These are phyloP conservation scores for Oreortyx pictus DNA, from an alignment of 2,797 vertebrate species.

Conservation along the genomic window DNA sequence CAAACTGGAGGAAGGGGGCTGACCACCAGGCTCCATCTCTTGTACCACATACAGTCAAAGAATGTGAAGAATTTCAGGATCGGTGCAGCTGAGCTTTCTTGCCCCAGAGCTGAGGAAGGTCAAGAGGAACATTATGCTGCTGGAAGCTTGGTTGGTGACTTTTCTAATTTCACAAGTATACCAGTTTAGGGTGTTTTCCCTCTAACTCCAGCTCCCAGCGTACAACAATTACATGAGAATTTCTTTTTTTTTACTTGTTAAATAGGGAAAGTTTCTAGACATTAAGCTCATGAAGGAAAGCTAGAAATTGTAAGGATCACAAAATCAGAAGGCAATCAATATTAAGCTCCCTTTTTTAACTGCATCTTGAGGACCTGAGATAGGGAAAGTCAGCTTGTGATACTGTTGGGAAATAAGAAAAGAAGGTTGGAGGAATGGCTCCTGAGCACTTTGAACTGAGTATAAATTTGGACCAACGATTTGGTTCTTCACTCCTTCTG, in stretches of 20 bases:
- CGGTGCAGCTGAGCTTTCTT: neutral
- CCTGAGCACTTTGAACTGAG: neutral
- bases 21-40: neutral
- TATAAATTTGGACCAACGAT: neutral
- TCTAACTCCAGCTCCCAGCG: neutral
- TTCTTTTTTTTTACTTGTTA: neutral
- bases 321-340: neutral
- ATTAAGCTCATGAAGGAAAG: neutral
- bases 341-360: neutral
- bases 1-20: neutral
- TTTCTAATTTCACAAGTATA: neutral
- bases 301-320: neutral
- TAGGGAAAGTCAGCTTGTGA: neutral
- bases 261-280: neutral
- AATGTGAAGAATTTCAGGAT: neutral
- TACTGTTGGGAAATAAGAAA: neutral
- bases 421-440: neutral
- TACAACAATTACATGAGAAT: neutral
- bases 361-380: neutral
- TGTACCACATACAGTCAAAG: rapidly evolving
- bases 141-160: neutral
- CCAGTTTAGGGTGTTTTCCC: neutral
- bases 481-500: neutral
- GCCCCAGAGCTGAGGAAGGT: neutral
- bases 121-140: neutral